A percentile compares a stretch with the other conserved stretches of the same genome.
These are phyloP conservation scores for Cirrhinus molitorella DNA, from an alignment of 2,797 vertebrate species.

Conservation along the genomic window DNA sequence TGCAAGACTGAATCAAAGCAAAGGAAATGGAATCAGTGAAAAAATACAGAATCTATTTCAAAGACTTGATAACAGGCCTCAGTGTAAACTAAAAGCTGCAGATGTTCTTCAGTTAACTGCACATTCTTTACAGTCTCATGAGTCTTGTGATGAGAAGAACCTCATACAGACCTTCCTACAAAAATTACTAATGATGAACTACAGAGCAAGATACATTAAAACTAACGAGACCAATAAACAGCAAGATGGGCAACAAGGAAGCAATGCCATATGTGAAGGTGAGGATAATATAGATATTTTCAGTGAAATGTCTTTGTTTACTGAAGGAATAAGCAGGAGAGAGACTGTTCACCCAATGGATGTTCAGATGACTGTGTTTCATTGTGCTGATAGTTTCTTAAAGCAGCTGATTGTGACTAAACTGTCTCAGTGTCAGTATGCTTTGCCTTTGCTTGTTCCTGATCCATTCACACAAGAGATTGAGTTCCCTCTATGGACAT, in stretches of 20 bases:
- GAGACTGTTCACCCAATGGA: constrained; percentile 11
- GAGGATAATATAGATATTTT: background rate
- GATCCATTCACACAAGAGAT: constrained; percentile 42
- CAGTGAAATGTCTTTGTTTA: constrained; percentile 26
- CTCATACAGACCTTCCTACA: constrained; percentile 31
- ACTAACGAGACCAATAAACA: fast-evolving
- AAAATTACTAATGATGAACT: constrained; percentile 28
- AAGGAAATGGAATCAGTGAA: background rate
- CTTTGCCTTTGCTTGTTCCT: constrained; percentile 71
- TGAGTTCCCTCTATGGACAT: constrained; percentile 73
- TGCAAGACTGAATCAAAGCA: background rate
- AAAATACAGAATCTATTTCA: constrained; percentile 36
- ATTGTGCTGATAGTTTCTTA: constrained; percentile 70
- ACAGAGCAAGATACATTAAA: constrained; percentile 29
- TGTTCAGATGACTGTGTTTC: constrained; percentile 55
- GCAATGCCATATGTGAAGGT: background rate
- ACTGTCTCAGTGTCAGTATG: constrained; percentile 71
- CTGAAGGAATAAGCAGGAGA: too few relatives aligned
- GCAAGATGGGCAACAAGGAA: constrained; percentile 25
- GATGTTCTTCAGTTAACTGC: constrained; percentile 44
- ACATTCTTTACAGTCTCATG: background rate
- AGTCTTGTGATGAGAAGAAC: constrained; percentile 20
- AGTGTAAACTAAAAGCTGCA: background rate
- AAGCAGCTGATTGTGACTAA: constrained; percentile 66
- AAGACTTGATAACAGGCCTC: background rate